Percentiles rank a stretch among this genome's conserved stretches.
These are phyloP conservation scores for Bradysia coprophila DNA, from an alignment of 1,140 invertebrate genomes.

Conservation along the genomic window DNA sequence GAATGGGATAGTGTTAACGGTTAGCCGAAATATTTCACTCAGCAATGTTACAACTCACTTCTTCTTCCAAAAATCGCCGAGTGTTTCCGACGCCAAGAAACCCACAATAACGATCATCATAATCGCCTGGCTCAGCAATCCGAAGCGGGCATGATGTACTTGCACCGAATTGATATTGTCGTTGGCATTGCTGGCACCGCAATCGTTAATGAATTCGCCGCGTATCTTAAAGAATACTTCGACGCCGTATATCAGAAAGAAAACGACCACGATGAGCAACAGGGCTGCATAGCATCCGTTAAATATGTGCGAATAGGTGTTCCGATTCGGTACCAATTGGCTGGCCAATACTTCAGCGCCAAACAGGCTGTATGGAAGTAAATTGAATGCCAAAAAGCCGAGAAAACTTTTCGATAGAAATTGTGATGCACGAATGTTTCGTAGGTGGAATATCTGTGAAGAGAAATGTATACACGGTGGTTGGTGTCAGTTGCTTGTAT, in stretches of 20 bases:
- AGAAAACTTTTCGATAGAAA: conserved; percentile 86
- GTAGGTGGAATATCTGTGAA: conserved; percentile 73
- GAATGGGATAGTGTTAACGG: conserved; percentile 7
- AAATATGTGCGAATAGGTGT: conserved; percentile 45
- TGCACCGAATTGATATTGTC: conserved; percentile 55
- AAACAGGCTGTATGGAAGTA: conserved; percentile 72
- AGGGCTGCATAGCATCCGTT: conserved; percentile 83
- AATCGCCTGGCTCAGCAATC: conserved; percentile 71
- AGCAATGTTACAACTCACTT: conserved; percentile 49
- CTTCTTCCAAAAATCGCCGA: conserved; percentile 81
- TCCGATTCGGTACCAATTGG: conserved; percentile 13
- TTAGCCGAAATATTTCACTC: no score
- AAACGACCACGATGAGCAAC: conserved; percentile 76
- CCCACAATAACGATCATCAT: conserved; percentile 68
- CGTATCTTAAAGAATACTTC: conserved; percentile 87
- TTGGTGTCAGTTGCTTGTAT: conserved; percentile 4
- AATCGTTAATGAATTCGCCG: conserved; percentile 27
- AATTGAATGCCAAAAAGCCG: conserved; percentile 80
- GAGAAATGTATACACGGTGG: conserved; percentile 10
- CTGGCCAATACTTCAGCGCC: conserved; percentile 48
- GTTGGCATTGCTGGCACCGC: conserved; percentile 14
- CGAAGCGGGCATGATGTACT: conserved; percentile 73
- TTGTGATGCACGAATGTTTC: conserved; percentile 64
- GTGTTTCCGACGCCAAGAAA: conserved; percentile 76
- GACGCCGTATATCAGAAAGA: conserved; percentile 88